Base-by-base conservation (phyloP, 2,888 invertebrate species). In the Lasioglossum vierecki region DNA sequence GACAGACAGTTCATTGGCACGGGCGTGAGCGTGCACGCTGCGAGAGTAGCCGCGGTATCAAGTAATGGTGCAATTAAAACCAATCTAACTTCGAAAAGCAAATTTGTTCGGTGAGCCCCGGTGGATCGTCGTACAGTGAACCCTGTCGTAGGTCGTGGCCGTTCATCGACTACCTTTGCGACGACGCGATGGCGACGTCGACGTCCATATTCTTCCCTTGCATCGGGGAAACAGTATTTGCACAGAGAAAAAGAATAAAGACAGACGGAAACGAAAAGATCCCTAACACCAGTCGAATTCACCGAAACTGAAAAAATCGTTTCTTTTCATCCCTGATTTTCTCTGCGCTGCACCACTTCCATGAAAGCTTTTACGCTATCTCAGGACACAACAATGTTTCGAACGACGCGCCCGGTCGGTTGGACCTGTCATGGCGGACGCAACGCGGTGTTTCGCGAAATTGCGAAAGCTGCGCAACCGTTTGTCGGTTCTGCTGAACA, bases 1-100 rank as follows among this genome's bases (percentile, higher is more conserved):
- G 85, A 81, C 85, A 86, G 90, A 86, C 90, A 85, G 90, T 90
- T 90, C 90, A 90, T 87, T 90, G 90, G 90, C 90, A 90, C 87
- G 85, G 66, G 83, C 70, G 87, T 83, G 79, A 89, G 85, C 85
- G 86, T 76, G 66, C 49, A 73, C 73, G 73, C 73, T 70, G 82
- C 83, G 85, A 79, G 85, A 79, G 86, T n/a, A 87, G 88, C 89
- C 85, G 84, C 79, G 86, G 85, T 90, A 90, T 83, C 84, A 85
- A 85, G 86, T 82, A 90, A 89, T 88, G 89, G 77, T 74, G 85
- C 88, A 89, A 89, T 89, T 89, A 89, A 68, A 88, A 87, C 84
- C 89, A 90, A 90, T 90, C 89, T 89, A 89, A 86, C 88, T 88
- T 83, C 90, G 89, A 85, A 90, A 85, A 83, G 80, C 79, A 71